Evolutionary conservation across 2,888 invertebrate genomes (phyloP), one percentile per base, ranked within the genome.

Genomic region (Eristalinus aeneus): DNA sequence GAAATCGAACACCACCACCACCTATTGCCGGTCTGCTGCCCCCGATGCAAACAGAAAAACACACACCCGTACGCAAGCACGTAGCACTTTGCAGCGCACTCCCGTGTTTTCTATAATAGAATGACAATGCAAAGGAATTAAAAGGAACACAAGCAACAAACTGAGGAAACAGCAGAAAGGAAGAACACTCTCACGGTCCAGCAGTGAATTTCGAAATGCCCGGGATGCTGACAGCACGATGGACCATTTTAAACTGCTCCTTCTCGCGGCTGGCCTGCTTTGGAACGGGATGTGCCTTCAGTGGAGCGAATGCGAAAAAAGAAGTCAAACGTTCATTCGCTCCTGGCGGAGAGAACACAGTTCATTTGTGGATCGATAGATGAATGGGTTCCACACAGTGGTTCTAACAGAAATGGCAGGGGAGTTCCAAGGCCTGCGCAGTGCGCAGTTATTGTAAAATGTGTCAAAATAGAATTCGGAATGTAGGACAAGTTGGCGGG

Each of bases 201-300:
- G 76, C 75, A 71, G 27, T 65, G 78, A 75, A 60, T 74, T 69
- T 87, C 87, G 87, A 89, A 87, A 89, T 89, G 88, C 89, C 89
- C 90, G 90, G 89, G 90, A 90, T 91, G 90, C 90, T 91, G 91
- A 89, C 92, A 90, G 90, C 89, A 89, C 92, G 90, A 89, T 91
- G 91, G 92, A 92, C 92, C 92, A 92, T 91, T 91, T 92, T 91
- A 90, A 90, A 92, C 92, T 92, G 90, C 67, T 76, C 76, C 60
- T 36, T 9, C 12, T 22, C n/a, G 46, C 31, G 46, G 54, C 60
- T 20, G 73, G 72, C 58, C 27, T 54, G 27, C 74, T 77, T 82
- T 86, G 69, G 76, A 73, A 76, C 34, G 64, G 64, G 73, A 58
- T 72, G 32, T 56, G 53, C 31, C 16, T 20, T n/a, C 60, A 53